Conservation (phyloP, 1,140 invertebrate species). For the Anoplophora glabripennis region DNA sequence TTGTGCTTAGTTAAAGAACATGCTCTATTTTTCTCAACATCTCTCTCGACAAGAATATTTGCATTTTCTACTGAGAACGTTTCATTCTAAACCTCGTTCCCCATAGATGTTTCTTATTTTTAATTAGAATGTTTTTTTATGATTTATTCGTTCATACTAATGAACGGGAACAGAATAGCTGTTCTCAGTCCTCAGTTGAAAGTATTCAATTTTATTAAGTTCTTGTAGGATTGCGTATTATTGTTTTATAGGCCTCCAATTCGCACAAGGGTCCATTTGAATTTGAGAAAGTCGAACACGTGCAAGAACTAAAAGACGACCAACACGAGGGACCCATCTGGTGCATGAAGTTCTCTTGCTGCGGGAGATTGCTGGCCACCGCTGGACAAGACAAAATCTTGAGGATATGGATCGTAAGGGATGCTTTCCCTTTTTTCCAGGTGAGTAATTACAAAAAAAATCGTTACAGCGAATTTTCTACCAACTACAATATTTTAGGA, state of each 20-base stretch:
- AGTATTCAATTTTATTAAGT: too few relatives aligned
- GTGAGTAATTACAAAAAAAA: conserved; percentile 28
- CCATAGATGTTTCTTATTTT: too few relatives aligned
- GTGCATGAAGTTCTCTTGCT: conserved; percentile 98
- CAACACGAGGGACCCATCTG: conserved; percentile 87
- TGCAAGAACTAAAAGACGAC: conserved; percentile 58
- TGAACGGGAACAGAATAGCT: too few relatives aligned
- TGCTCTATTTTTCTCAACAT: too few relatives aligned
- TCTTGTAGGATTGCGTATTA: neutral
- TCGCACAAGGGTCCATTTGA: conserved; percentile 96
- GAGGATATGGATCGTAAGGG: conserved; percentile 89
- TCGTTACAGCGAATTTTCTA: too few relatives aligned
- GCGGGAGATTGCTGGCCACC: conserved; percentile 88
- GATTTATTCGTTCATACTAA: too few relatives aligned
- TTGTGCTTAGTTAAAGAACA: too few relatives aligned
- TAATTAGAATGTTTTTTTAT: too few relatives aligned
- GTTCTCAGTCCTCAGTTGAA: too few relatives aligned
- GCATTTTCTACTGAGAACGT: too few relatives aligned
- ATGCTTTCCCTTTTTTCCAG: conserved; percentile 86
- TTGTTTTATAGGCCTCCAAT: conserved; percentile 65
- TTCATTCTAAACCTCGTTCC: too few relatives aligned
- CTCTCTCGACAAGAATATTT: too few relatives aligned
- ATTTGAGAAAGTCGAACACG: conserved; percentile 73
- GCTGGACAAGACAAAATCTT: conserved; percentile 94
- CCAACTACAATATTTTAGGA: conserved; percentile 80